Evolutionary conservation across 2,888 invertebrate species (phyloP), one percentile per base, ranked within the genome.

Genomic region (Heliconius sara): DNA sequence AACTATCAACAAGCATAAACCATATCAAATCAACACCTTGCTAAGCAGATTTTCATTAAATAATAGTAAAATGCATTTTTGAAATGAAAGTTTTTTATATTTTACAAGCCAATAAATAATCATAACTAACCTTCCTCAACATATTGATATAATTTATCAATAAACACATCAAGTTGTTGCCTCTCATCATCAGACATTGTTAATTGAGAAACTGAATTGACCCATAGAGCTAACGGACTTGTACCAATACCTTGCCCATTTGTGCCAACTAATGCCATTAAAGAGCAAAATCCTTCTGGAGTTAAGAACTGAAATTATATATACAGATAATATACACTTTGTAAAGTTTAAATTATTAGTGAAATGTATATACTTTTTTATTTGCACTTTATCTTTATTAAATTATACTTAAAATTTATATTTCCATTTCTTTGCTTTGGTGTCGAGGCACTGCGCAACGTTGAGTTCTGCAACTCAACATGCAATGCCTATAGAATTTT

Each of bases 181-280:
- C 96, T 96, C 84, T 98, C 97, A 57, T 96, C 96, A 25, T 96
- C 96, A 0, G 96, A 93, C 87, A 98, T 91, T 0, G 96, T 93
- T 72, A 98, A 90, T 10, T 96, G 96, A 3, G 97, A 95, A 60
- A 97, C 97, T 85, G 97, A 97, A 85, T 96, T 96, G 6, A 98
- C 98, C 99, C 99, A 99, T 85, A 97, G 96, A 30, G 98, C 97
- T 75, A 99, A 96, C 0, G 99, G 97, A 90, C 98, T 99, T 0
- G 99, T 98, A 5, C 98, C 99, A 78, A 99, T 97, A 7, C 99
- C 99, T 94, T 99, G 99, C 0, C 98, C 98, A 90, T 99, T 99
- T n/a, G 98, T 98, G 9, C 98, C 99, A 22, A 96, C 92, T 43
- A 98, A 88, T 0, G 97, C 97, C 95, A 96, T 95, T 0, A 96